Percentiles rank a stretch among this genome's conserved stretches.
Evolutionary conservation across 2,113 vertebrate species (phyloP).

Genomic region (Suncus etruscus): DNA sequence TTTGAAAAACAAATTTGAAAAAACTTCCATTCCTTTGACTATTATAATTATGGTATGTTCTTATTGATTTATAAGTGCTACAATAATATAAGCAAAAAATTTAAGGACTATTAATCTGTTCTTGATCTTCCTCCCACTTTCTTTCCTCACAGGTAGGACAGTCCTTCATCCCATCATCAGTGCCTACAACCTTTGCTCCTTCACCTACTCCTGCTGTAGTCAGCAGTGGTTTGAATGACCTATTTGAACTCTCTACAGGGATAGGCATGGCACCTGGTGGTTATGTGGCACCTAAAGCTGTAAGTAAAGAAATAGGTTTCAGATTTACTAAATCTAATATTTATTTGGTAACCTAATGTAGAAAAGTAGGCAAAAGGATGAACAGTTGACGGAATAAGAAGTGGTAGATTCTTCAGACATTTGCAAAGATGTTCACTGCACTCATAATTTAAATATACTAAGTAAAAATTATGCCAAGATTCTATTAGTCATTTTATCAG

Average conservation of each 20-base stretch:
- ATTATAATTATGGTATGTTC: conserved; percentile 61
- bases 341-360: background rate
- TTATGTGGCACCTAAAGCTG: conserved; percentile 92
- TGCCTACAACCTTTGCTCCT: conserved; percentile 97
- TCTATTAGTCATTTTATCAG: background rate
- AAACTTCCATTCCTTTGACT: conserved; percentile 60
- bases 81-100: conserved; percentile 38
- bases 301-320: conserved; percentile 85
- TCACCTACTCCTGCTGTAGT: conserved; percentile 96
- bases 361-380: background rate
- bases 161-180: conserved; percentile 96
- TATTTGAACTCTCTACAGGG: conserved; percentile 96
- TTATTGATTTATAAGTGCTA: conserved; percentile 3
- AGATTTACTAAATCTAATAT: background rate
- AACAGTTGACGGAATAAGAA: conserved; percentile 4
- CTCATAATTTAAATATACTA: conserved; percentile 15
- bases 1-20: conserved; percentile 66
- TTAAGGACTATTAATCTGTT: conserved; percentile 63
- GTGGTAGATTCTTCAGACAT: background rate
- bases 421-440: conserved; percentile 25
- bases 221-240: conserved; percentile 96
- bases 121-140: conserved; percentile 41
- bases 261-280: conserved; percentile 97
- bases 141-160: conserved; percentile 93
- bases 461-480: background rate